Percentiles rank a stretch among this genome's conserved stretches.
phyloP scores from a whole-genome alignment of 2,113 vertebrate genomes.

The Grammomys dolichurus region DNA sequence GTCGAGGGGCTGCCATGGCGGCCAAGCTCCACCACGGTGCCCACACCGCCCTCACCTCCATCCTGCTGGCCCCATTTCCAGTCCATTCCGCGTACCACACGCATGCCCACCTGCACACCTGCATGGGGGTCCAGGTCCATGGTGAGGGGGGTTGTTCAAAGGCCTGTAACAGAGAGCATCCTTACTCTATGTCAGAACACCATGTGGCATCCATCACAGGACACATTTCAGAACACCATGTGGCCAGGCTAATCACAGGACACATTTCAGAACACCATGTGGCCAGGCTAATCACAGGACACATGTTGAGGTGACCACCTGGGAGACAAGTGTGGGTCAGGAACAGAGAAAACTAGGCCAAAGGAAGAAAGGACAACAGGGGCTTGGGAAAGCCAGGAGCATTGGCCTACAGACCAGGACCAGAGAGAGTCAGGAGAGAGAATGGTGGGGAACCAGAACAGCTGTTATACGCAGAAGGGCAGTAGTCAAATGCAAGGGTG shows the following conservation, averaged over 20 bases:
- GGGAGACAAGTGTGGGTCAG: background rate
- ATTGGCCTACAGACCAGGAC: background rate
- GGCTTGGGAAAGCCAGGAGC: background rate
- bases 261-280: background rate
- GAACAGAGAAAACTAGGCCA: background rate
- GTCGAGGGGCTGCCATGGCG: conserved; percentile 97
- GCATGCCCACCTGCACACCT: conserved; percentile 98
- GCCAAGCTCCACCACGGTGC: conserved; percentile 98
- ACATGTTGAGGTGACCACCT: background rate
- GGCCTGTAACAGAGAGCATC: conserved; percentile 50
- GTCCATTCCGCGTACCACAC: conserved; percentile 96
- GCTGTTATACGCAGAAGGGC: background rate
- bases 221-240: too few relatives aligned
- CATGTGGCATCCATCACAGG: too few relatives aligned
- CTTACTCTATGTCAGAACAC: background rate
- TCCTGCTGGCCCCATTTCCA: conserved; percentile 99
- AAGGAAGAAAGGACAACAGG: too few relatives aligned
- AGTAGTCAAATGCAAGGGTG: background rate
- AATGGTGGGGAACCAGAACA: background rate
- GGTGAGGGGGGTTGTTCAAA: background rate
- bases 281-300: background rate
- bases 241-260: too few relatives aligned
- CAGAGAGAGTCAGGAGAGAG: rapidly evolving
- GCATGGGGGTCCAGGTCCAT: conserved; percentile 88
- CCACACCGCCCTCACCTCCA: conserved; percentile 95